Evolutionary conservation across 2,888 invertebrate genomes (phyloP).

Genomic region (Trichopoda pennipes): DNA sequence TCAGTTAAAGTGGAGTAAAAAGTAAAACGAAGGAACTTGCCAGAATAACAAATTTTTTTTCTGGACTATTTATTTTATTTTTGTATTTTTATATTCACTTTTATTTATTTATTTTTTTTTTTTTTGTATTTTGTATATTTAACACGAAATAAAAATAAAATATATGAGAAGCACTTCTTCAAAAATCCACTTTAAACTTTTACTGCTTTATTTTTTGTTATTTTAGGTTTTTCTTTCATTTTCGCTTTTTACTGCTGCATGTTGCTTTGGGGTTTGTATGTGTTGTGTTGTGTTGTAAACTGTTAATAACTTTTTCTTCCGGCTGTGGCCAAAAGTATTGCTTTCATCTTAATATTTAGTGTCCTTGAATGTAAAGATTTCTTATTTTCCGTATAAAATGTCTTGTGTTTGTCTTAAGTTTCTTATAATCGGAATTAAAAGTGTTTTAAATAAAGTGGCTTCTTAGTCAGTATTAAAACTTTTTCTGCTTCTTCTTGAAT

Average conservation of each 20-base stretch:
- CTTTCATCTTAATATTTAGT: slow-evolving; percentile 19
- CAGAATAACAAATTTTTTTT: slow-evolving; percentile 26
- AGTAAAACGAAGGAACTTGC: not conserved
- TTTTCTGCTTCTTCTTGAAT: not conserved
- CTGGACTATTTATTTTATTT: slow-evolving; percentile 20
- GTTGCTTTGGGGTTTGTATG: slow-evolving; percentile 7
- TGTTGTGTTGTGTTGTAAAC: slow-evolving; percentile 28
- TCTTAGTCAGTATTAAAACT: slow-evolving; percentile 8
- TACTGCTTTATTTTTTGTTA: slow-evolving; percentile 27
- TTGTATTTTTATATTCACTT: not conserved
- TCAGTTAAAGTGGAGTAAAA: slow-evolving; percentile 4
- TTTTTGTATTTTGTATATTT: slow-evolving; percentile 28
- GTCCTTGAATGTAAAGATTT: slow-evolving; percentile 41
- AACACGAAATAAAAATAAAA: slow-evolving; percentile 26
- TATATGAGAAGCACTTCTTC: slow-evolving; percentile 13
- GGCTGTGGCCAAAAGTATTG: slow-evolving; percentile 22
- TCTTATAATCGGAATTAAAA: slow-evolving; percentile 40
- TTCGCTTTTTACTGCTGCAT: not conserved
- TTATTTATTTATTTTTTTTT: not conserved
- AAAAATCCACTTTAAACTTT: slow-evolving; percentile 37
- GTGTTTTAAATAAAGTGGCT: slow-evolving; percentile 35
- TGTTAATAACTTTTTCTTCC: slow-evolving; percentile 50
- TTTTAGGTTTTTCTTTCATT: slow-evolving; percentile 20
- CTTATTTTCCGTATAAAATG: not conserved
- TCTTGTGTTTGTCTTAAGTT: slow-evolving; percentile 4